Base-by-base conservation (phyloP, 2,888 invertebrate genomes). In the Tetranychus piercei region DNA sequence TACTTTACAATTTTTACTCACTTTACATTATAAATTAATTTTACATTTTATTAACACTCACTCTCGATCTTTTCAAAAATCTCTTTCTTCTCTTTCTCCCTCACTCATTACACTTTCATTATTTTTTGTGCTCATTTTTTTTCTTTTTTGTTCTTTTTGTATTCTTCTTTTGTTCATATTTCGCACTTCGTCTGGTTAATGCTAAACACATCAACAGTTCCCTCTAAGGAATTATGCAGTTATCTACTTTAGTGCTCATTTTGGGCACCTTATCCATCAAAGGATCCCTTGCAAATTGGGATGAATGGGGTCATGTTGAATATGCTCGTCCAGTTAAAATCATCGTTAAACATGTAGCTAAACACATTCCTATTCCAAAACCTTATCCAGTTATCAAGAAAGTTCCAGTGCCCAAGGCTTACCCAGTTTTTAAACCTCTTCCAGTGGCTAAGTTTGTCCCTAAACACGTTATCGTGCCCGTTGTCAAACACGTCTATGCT, bases 371-470 rank as follows among this genome's bases (percentile, higher is more conserved):
- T 20, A 79, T 78, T 9, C 77, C 78, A 23, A 79, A 79, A 72
- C 79, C 79, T 9, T 78, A 78, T 72, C 78, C 79, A 11, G 78
- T 79, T 23, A 78, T 78, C n/a, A 79, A 79, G 72, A 77, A 78
- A 65, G 78, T 78, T 6, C 76, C 69, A 22, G 74, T 77, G 9
- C 45, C 43, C 34, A 75, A 75, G 65, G 22, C 74, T 20, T 76
- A 76, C 20, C 79, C 79, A 6, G 77, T 79, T 3, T 77, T 79
- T n/a, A 79, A 79, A 65, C 78, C 78, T 6, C 72, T 79, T 65
- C 79, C 79, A n/a, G 77, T 79, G 18, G 79, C 79, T 1, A 79
- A 79, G 71, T 79, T 79, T 64, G 78, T 79, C 6, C 79, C 78
- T 0, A 79, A 78, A 22, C 79, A 79, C 34, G 77, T 79, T 44